A percentile compares a stretch with the other conserved stretches of the same genome.
Conservation (phyloP, 2,888 invertebrate species). For the Ypsolopha sequella region DNA sequence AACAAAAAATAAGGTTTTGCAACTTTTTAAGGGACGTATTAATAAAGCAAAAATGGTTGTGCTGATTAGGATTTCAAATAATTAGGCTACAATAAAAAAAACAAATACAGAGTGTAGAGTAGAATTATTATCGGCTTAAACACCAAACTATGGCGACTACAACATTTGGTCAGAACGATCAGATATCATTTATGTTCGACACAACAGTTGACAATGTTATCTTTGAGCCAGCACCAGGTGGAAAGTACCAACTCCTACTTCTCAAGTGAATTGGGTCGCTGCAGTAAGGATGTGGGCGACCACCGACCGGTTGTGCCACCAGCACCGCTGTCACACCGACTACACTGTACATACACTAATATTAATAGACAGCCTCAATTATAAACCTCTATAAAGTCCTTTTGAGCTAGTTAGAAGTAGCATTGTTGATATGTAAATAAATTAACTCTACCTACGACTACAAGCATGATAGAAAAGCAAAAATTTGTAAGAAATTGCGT, state of each 20-base stretch:
- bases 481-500: too few relatives aligned
- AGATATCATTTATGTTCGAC: neutral
- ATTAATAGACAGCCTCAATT: neutral
- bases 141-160: neutral
- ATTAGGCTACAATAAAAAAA: too few relatives aligned
- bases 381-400: too few relatives aligned
- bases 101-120: neutral
- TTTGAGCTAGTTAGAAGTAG: too few relatives aligned
- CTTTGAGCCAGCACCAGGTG: neutral
- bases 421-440: too few relatives aligned
- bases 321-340: slow-evolving; percentile 1
- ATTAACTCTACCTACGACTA: too few relatives aligned
- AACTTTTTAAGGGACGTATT: too few relatives aligned
- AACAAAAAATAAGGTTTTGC: too few relatives aligned
- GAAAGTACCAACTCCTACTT: slow-evolving; percentile 20
- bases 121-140: neutral
- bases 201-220: too few relatives aligned
- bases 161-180: neutral
- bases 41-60: too few relatives aligned
- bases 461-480: too few relatives aligned
- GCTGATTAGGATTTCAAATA: too few relatives aligned
- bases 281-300: slow-evolving; percentile 17
- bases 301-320: slow-evolving; percentile 16
- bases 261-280: slow-evolving; percentile 20
- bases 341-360: slow-evolving; percentile 4